phyloP scores from a whole-genome alignment of 1,140 invertebrate genomes.

The Drosophila parvula region DNA sequence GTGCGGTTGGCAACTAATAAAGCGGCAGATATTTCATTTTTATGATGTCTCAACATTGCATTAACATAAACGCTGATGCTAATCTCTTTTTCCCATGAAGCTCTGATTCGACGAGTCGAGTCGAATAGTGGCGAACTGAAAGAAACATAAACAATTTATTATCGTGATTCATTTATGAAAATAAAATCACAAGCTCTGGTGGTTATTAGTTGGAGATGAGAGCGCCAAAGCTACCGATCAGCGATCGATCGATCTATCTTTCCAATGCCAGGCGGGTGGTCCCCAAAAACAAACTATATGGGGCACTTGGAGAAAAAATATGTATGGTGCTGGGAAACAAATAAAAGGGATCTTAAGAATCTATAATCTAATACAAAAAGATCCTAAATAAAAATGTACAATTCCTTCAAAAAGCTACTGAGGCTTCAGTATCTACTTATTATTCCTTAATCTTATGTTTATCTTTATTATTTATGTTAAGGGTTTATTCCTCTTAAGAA shows the following conservation, averaged over 20 bases:
- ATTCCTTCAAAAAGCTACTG: not conserved
- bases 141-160: conserved; percentile 80
- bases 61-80: conserved; percentile 78
- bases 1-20: conserved; percentile 42
- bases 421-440: not conserved
- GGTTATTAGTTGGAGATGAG: conserved; percentile 73
- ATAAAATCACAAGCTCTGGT: conserved; percentile 68
- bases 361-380: fast-evolving
- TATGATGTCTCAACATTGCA: conserved; percentile 72
- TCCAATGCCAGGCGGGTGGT: conserved; percentile 62
- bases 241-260: conserved; percentile 38
- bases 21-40: conserved; percentile 70
- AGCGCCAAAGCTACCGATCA: conserved; percentile 70
- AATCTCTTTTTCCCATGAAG: conserved; percentile 82
- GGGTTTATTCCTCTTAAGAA: too few species aligned
- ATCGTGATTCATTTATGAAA: conserved; percentile 79
- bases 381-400: not conserved
- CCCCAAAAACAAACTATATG: conserved; percentile 18
- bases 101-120: conserved; percentile 28
- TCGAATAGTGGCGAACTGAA: conserved; percentile 19
- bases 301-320: conserved; percentile 1
- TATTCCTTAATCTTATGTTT: too few species aligned
- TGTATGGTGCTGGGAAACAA: fast-evolving
- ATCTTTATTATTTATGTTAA: too few species aligned
- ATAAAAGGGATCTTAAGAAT: not conserved